A percentile compares a stretch with the other conserved stretches of the same genome.
Evolutionary conservation across 2,888 invertebrate species (phyloP).

Genomic region (Callyntrura sp.): DNA sequence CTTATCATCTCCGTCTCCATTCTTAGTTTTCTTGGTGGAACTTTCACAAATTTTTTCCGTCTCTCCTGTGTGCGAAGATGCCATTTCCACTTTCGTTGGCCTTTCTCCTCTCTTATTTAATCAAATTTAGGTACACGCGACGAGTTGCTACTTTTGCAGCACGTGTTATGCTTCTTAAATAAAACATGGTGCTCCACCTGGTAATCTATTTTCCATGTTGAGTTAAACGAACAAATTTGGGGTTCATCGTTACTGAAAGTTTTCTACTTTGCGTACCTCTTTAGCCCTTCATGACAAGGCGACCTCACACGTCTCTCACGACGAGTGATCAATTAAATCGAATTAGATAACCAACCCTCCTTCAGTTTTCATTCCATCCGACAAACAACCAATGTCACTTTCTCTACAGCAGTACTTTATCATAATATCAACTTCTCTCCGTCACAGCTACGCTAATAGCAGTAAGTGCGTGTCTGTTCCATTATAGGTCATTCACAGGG

Average conservation of each 20-base stretch:
- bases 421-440: no score
- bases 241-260: no score
- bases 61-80: constrained; percentile 45
- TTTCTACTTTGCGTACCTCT: not conserved
- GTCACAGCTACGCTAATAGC: no score
- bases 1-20: constrained; percentile 22
- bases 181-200: not conserved
- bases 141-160: constrained; percentile 18
- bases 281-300: no score
- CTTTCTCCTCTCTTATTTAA: constrained; percentile 18
- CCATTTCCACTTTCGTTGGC: constrained; percentile 26
- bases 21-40: not conserved
- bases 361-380: no score
- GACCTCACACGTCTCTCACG: no score
- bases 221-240: not conserved
- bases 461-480: no score
- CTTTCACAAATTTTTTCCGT: constrained; percentile 14
- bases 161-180: not conserved
- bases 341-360: no score
- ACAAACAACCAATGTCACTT: not conserved
- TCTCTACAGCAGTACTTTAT: not conserved
- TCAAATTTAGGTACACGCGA: constrained; percentile 20
- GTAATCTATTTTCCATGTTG: constrained; percentile 43
- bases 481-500: no score
- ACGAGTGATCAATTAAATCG: no score